These are phyloP conservation scores for Mastacembelus armatus DNA, from an alignment of 2,797 vertebrate genomes.

Conservation along the genomic window DNA sequence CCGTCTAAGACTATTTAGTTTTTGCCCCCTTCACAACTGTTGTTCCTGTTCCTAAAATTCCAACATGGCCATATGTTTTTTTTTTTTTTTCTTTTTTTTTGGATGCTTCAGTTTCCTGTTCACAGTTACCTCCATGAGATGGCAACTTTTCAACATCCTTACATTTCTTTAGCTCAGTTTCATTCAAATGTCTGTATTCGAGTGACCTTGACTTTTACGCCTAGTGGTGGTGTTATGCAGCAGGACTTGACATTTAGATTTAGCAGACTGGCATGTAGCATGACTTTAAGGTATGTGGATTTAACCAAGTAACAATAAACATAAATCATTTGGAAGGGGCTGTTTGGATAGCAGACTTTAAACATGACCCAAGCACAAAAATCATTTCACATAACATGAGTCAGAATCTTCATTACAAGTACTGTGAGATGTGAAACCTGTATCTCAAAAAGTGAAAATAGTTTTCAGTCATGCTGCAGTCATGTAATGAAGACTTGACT, in stretches of 20 bases:
- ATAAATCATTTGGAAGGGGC: conserved; percentile 40
- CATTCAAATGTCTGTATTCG: conserved; percentile 4
- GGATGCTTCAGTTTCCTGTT: conserved; percentile 19
- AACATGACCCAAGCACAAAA: conserved; percentile 8
- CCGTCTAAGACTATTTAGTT: conserved; percentile 51
- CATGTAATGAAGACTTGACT: background rate
- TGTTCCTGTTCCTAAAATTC: conserved; percentile 29
- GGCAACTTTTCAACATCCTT: conserved; percentile 8
- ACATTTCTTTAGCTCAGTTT: conserved; percentile 3
- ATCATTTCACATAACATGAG: conserved; percentile 14
- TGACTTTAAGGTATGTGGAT: background rate
- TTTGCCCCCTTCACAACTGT: conserved; percentile 53
- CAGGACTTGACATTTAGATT: conserved; percentile 14
- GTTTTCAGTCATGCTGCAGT: background rate
- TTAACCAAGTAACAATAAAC: conserved; percentile 22
- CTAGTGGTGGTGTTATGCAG: conserved; percentile 9
- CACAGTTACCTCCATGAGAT: conserved; percentile 16
- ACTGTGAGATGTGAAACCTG: background rate
- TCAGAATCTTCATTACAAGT: background rate
- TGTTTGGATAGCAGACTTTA: conserved; percentile 12
- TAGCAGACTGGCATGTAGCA: background rate
- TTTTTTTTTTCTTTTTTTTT: no score
- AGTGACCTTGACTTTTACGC: conserved; percentile 48
- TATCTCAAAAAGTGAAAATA: background rate
- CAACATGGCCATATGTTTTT: conserved; percentile 12